Conservation (phyloP, 2,888 invertebrate species). For the Toxonevra muliebris region DNA sequence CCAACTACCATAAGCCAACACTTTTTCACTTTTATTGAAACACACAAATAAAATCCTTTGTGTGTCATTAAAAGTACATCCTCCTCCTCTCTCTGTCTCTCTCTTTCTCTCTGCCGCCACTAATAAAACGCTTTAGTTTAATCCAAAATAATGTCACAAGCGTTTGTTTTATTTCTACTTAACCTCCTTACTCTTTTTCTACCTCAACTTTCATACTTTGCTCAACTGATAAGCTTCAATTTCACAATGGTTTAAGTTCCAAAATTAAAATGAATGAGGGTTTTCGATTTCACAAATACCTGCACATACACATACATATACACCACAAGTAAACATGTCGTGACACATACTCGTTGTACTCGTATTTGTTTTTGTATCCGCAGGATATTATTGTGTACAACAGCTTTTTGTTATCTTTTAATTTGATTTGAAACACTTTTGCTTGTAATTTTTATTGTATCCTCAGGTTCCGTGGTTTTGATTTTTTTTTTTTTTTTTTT, state of each 20-base stretch:
- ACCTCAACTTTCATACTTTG: no score
- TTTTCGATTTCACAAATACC: no score
- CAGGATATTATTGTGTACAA: neutral
- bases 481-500: neutral
- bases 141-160: no score
- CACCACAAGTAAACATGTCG: neutral
- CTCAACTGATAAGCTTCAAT: no score
- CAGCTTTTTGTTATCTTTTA: conserved; percentile 39
- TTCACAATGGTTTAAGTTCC: no score
- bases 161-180: no score
- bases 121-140: no score
- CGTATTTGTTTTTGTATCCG: neutral
- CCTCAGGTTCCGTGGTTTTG: neutral
- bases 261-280: no score
- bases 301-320: neutral
- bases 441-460: neutral
- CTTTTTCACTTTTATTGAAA: neutral
- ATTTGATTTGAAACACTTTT: conserved; percentile 37
- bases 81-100: no score
- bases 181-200: no score
- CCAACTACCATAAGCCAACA: neutral
- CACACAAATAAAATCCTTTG: neutral
- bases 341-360: neutral
- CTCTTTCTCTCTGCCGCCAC: no score
- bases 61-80: neutral